These are phyloP conservation scores for Stenoptilia bipunctidactyla DNA, from an alignment of 2,888 invertebrate species.

Conservation along the genomic window DNA sequence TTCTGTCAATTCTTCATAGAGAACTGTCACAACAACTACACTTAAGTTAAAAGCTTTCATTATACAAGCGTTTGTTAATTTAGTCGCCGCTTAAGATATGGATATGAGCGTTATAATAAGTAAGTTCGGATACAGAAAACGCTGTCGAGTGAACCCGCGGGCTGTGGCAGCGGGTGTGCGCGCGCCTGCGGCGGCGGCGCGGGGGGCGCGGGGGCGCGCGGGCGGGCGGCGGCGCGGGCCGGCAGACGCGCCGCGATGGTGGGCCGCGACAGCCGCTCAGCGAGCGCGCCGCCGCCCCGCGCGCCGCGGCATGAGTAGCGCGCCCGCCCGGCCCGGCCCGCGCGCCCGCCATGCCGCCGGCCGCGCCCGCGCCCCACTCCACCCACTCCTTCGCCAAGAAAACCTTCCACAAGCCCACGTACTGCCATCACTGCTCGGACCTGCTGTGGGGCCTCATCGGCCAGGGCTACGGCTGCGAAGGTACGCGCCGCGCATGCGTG, in stretches of 20 bases:
- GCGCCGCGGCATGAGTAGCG: slow-evolving; percentile 71
- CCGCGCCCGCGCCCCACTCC: slow-evolving; percentile 74
- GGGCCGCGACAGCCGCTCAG: slow-evolving; percentile 72
- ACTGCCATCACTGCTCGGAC: slow-evolving; percentile 99
- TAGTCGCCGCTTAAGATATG: too few species aligned
- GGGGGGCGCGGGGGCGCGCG: slow-evolving; percentile 27
- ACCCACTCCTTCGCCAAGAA: slow-evolving; percentile 99
- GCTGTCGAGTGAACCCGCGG: too few species aligned
- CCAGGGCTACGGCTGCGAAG: slow-evolving; percentile 99
- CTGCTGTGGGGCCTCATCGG: slow-evolving; percentile 99
- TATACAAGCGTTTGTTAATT: too few species aligned
- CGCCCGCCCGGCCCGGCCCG: slow-evolving; percentile 65
- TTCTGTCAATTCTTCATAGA: too few species aligned
- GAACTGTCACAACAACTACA: too few species aligned
- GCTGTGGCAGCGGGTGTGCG: slow-evolving; percentile 23
- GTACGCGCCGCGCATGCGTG: slow-evolving; percentile 76
- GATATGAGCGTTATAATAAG: too few species aligned
- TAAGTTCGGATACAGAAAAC: too few species aligned
- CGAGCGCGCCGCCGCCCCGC: slow-evolving; percentile 70
- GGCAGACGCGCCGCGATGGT: slow-evolving; percentile 67
- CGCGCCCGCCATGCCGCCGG: slow-evolving; percentile 70
- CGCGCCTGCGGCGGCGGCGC: slow-evolving; percentile 29
- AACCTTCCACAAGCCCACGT: slow-evolving; percentile 99
- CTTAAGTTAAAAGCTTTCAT: too few species aligned
- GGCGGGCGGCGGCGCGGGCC: slow-evolving; percentile 30